A percentile compares a stretch with the other conserved stretches of the same genome.
phyloP scores from a whole-genome alignment of 2,797 vertebrate species.

The Centroberyx gerrardi region DNA sequence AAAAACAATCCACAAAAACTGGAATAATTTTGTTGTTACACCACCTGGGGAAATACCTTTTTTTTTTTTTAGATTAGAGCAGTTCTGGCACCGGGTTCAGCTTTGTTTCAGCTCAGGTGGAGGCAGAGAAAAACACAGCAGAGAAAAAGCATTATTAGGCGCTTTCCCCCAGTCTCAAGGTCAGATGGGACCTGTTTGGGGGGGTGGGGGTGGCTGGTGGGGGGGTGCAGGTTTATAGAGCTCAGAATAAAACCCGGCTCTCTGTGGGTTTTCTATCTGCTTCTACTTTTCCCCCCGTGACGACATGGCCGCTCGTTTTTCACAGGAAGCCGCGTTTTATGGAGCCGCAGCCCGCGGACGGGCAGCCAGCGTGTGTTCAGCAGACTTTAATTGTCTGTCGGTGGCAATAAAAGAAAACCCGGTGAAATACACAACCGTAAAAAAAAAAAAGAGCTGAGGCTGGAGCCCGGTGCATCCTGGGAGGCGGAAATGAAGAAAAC shows the following conservation, averaged over 20 bases:
- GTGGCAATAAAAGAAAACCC: constrained; percentile 74
- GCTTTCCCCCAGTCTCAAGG: constrained; percentile 71
- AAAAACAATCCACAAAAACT: too few relatives aligned
- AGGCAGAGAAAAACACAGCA: background rate
- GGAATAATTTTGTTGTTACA: too few relatives aligned
- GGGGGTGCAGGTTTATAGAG: constrained; percentile 70
- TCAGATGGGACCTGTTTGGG: constrained; percentile 62
- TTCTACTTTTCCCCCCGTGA: constrained; percentile 44
- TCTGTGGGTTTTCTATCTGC: constrained; percentile 55
- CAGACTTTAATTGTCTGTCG: constrained; percentile 82
- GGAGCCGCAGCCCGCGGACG: constrained; percentile 77
- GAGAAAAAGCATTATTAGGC: constrained; percentile 1
- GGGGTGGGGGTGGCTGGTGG: constrained; percentile 16
- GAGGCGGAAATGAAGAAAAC: constrained; percentile 45
- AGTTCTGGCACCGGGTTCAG: too few relatives aligned
- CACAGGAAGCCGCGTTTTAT: constrained; percentile 83
- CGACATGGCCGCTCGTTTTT: constrained; percentile 69
- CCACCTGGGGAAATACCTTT: too few relatives aligned
- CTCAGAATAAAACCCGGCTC: constrained; percentile 69
- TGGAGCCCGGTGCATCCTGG: constrained; percentile 42
- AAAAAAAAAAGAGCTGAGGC: constrained; percentile 52
- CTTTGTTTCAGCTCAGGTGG: background rate
- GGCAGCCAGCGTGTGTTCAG: constrained; percentile 81
- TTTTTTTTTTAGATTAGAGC: too few relatives aligned
- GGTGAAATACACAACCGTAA: constrained; percentile 80